Conservation (phyloP, 2,113 vertebrate species). For the Phaethornis superciliosus region DNA sequence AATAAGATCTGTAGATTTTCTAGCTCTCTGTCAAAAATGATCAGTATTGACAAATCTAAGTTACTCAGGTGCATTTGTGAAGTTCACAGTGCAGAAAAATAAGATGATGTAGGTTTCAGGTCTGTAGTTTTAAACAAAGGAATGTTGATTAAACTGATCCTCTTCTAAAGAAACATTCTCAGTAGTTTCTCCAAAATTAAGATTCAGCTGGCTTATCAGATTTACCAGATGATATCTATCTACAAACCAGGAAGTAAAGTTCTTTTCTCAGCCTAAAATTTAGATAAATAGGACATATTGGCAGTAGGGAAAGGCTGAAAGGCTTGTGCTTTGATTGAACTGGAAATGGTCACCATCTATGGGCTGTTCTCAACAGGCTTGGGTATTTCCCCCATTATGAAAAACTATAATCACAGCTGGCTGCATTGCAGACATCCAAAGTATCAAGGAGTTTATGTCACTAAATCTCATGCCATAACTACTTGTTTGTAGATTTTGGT, state of each 20-base stretch:
- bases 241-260: not conserved
- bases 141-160: not conserved
- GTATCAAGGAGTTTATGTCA: not conserved
- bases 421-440: not conserved
- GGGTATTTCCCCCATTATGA: not conserved
- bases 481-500: not conserved
- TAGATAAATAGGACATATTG: not conserved
- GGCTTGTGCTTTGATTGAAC: not conserved
- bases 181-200: not conserved
- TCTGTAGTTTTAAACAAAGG: not conserved
- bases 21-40: not conserved
- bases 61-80: not conserved
- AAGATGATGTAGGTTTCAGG: not conserved
- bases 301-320: not conserved
- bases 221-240: not conserved
- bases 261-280: not conserved
- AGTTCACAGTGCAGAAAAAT: not conserved
- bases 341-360: not conserved
- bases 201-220: not conserved
- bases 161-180: not conserved
- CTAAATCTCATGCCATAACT: not conserved
- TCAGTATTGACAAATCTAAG: not conserved
- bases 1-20: not conserved
- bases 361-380: not conserved
- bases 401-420: not conserved